Percentiles rank a stretch among this genome's conserved stretches.
Evolutionary conservation across 2,888 invertebrate species (phyloP).

Genomic region (Tipula vernalis): DNA sequence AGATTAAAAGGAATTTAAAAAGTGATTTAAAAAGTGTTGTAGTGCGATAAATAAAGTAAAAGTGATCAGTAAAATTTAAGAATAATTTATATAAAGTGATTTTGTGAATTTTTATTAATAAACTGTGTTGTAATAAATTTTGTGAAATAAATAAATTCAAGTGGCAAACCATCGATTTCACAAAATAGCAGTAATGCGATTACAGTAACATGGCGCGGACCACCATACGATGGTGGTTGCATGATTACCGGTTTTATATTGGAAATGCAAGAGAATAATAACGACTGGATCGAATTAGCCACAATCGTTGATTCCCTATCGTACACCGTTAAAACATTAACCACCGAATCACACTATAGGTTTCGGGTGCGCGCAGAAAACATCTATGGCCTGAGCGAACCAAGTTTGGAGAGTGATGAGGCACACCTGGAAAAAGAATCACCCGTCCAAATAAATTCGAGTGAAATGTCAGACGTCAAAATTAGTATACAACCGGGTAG

Average conservation of each 20-base stretch:
- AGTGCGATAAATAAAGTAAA: no score
- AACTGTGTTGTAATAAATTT: no score
- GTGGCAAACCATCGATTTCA: constrained; percentile 52
- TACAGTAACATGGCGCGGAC: constrained; percentile 64
- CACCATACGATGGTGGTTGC: constrained; percentile 68
- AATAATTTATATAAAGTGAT: no score
- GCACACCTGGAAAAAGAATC: constrained; percentile 10
- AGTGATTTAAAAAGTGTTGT: no score
- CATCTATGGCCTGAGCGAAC: constrained; percentile 56
- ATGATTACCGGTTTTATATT: constrained; percentile 61
- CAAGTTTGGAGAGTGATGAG: constrained; percentile 41
- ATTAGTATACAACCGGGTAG: constrained; percentile 42
- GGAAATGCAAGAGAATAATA: constrained; percentile 46
- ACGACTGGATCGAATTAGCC: constrained; percentile 41
- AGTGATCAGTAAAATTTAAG: no score
- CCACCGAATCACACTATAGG: constrained; percentile 48
- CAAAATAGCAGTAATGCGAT: constrained; percentile 38
- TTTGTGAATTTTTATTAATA: no score
- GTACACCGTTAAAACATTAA: constrained; percentile 45
- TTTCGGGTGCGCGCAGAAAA: constrained; percentile 67
- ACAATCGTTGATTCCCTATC: constrained; percentile 58
- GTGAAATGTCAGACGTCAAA: constrained; percentile 16
- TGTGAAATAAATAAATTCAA: no score
- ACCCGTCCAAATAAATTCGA: neutral
- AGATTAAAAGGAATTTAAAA: no score